Evolutionary conservation across 1,140 invertebrate species (phyloP).

Genomic region (Bombus terrestris): DNA sequence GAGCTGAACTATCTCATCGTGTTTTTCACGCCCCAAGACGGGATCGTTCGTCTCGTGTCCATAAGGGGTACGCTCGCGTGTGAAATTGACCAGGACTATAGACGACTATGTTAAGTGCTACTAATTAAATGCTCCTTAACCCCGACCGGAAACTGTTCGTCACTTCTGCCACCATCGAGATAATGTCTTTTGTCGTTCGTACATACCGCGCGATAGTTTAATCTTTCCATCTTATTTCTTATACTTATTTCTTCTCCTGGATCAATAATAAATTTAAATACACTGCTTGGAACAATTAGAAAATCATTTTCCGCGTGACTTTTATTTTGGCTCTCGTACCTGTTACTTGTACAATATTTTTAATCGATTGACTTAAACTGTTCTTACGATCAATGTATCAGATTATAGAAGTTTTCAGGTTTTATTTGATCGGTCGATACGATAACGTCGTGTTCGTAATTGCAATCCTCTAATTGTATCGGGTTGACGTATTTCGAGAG

Average conservation of each 20-base stretch:
- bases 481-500: too few species aligned
- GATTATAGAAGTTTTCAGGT: too few species aligned
- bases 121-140: conserved; percentile 54
- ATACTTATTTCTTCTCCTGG: not conserved
- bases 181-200: not conserved
- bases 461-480: too few species aligned
- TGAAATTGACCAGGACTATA: conserved; percentile 46
- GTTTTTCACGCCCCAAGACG: conserved; percentile 48
- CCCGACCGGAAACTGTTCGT: conserved; percentile 40
- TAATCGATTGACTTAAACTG: too few species aligned
- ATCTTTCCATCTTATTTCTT: not conserved
- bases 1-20: conserved; percentile 54
- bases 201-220: not conserved
- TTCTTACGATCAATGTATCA: too few species aligned
- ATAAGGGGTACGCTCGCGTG: conserved; percentile 36
- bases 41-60: conserved; percentile 31
- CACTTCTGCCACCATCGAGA: conserved; percentile 13
- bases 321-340: too few species aligned
- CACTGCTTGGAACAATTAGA: not conserved
- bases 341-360: too few species aligned
- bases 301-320: too few species aligned
- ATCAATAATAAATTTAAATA: not conserved
- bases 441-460: too few species aligned
- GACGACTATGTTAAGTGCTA: conserved; percentile 31
- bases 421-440: too few species aligned